phyloP scores from a whole-genome alignment of 2,113 vertebrate genomes.

The Apus apus region DNA sequence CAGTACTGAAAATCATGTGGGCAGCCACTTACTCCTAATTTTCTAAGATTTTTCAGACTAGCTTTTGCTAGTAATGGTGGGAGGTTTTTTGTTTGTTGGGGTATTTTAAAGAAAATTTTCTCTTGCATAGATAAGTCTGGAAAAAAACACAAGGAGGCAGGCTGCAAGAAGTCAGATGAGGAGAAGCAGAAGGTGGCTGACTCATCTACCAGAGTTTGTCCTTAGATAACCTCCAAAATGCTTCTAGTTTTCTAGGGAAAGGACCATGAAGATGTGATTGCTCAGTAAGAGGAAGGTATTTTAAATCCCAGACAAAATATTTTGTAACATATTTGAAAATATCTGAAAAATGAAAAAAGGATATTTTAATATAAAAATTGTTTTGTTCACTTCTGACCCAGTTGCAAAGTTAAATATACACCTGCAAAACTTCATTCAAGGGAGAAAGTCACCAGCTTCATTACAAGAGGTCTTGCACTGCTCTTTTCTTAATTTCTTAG shows the following conservation, averaged over 20 bases:
- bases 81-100: neutral
- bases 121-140: neutral
- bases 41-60: neutral
- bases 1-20: neutral
- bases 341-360: neutral
- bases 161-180: neutral
- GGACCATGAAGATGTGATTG: neutral
- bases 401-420: neutral
- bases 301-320: neutral
- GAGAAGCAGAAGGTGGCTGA: constrained; percentile 42
- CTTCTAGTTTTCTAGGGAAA: constrained; percentile 14
- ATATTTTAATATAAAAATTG: neutral
- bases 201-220: neutral
- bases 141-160: neutral
- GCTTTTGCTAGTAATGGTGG: neutral
- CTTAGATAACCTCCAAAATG: neutral
- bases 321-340: neutral
- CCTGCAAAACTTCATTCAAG: neutral
- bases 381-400: neutral
- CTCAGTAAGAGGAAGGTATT: neutral
- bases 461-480: neutral
- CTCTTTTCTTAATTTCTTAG: neutral
- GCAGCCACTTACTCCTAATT: neutral
- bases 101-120: neutral
- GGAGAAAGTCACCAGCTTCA: neutral